Conservation (phyloP, 2,888 invertebrate genomes). For the Parasteatoda lunata region DNA sequence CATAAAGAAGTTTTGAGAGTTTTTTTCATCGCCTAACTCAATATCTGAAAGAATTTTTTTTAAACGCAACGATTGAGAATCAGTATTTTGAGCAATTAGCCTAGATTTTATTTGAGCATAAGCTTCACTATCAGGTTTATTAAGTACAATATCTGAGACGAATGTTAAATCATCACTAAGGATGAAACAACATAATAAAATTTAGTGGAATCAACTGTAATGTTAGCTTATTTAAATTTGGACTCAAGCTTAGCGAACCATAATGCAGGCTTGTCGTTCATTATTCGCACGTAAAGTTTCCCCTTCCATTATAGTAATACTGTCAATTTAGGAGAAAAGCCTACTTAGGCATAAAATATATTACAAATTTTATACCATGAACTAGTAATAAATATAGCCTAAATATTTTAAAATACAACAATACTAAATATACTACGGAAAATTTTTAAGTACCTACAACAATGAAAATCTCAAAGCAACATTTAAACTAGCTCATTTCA, state of each 20-base stretch:
- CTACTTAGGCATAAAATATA: neutral
- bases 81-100: constrained; percentile 3
- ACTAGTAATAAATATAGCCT: too few relatives aligned
- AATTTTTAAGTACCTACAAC: neutral
- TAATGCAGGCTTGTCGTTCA: constrained; percentile 1
- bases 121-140: neutral
- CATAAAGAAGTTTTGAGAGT: neutral
- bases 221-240: neutral
- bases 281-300: neutral
- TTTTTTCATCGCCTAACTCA: neutral
- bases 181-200: constrained; percentile 1
- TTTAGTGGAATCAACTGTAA: constrained; percentile 7
- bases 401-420: too few relatives aligned
- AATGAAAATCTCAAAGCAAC: neutral
- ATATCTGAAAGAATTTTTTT: neutral
- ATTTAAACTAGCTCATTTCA: neutral
- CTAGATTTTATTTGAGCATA: neutral
- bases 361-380: neutral
- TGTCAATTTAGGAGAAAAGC: neutral
- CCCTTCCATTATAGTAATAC: neutral
- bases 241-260: neutral
- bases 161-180: neutral
- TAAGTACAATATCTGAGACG: neutral
- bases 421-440: too few relatives aligned
- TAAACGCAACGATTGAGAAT: constrained; percentile 8